Conservation (phyloP, 2,888 invertebrate genomes). For the Colletes collaris region DNA sequence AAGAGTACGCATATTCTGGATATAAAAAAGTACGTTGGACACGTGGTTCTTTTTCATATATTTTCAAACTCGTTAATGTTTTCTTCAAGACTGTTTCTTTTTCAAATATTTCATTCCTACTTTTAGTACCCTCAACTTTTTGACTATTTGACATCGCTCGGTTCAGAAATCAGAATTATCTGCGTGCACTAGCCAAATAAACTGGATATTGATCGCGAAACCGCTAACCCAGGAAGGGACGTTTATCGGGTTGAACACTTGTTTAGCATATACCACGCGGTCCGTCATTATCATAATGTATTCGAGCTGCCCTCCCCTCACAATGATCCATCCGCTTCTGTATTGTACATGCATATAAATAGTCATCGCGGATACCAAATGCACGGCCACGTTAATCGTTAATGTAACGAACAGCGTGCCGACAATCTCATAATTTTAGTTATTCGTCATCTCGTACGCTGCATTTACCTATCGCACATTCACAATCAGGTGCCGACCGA, state of each 20-base stretch:
- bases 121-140: too few relatives aligned
- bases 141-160: too few relatives aligned
- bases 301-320: constrained; percentile 13
- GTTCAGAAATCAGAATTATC: background rate
- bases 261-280: constrained; percentile 52
- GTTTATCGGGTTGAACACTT: constrained; percentile 54
- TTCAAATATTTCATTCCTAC: too few relatives aligned
- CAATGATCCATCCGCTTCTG: constrained; percentile 49
- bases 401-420: constrained; percentile 57
- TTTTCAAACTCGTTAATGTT: too few relatives aligned
- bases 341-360: constrained; percentile 37
- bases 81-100: too few relatives aligned
- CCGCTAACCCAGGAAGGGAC: constrained; percentile 17
- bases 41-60: too few relatives aligned
- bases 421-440: constrained; percentile 56
- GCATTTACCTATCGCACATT: constrained; percentile 41
- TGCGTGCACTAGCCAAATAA: constrained; percentile 19
- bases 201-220: constrained; percentile 38
- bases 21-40: too few relatives aligned
- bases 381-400: constrained; percentile 43
- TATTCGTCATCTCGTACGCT: constrained; percentile 43
- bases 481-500: constrained; percentile 37
- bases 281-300: constrained; percentile 57
- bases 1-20: too few relatives aligned
- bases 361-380: constrained; percentile 26